phyloP scores from a whole-genome alignment of 2,888 invertebrate species.

The Lagria hirta region DNA sequence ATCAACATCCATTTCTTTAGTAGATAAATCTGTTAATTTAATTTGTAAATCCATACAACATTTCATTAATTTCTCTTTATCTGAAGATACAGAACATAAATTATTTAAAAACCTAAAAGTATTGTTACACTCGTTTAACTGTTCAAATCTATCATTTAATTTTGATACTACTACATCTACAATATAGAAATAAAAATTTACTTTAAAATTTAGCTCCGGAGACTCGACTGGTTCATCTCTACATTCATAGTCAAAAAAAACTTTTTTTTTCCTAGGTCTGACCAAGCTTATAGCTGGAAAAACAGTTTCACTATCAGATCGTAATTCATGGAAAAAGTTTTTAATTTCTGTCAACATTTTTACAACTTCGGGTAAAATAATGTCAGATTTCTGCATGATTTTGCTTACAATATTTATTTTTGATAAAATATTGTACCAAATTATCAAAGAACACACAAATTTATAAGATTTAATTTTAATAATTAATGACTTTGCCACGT shows the following conservation, averaged over 20 bases:
- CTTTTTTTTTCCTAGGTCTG: neutral
- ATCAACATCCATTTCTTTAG: neutral
- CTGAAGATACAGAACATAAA: neutral
- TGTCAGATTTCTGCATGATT: too few species aligned
- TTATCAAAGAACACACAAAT: constrained; percentile 15
- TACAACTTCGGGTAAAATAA: too few species aligned
- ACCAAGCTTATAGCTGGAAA: neutral
- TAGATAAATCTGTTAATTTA: neutral
- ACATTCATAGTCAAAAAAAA: neutral
- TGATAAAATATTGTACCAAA: constrained; percentile 28
- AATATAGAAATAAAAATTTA: constrained; percentile 1
- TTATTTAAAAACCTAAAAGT: neutral
- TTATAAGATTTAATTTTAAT: constrained; percentile 21
- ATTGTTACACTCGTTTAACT: neutral
- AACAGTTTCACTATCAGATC: too few species aligned
- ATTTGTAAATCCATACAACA: neutral
- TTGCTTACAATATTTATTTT: too few species aligned
- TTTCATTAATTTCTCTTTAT: neutral
- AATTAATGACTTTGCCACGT: constrained; percentile 24
- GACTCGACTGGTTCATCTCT: neutral
- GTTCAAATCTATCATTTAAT: neutral
- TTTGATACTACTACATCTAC: neutral
- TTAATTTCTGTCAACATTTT: too few species aligned
- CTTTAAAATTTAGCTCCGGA: neutral
- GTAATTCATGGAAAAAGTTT: too few species aligned